A percentile compares a stretch with the other conserved stretches of the same genome.
Evolutionary conservation across 2,888 invertebrate species (phyloP).

Genomic region (Drosophila quinaria): DNA sequence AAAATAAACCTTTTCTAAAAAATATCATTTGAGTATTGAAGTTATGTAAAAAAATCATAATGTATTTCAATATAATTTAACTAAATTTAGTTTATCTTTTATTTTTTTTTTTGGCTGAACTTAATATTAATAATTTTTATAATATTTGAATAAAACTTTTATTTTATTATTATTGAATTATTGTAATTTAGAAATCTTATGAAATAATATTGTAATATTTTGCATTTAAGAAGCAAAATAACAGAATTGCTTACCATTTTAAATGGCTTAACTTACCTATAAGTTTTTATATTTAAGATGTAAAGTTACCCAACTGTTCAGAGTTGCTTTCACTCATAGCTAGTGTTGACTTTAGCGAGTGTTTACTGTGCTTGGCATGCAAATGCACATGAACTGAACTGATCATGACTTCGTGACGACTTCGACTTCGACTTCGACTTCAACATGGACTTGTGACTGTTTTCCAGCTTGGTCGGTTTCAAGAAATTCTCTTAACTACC

Average conservation of each 20-base stretch:
- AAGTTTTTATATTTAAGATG: not conserved
- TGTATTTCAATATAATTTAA: too few species aligned
- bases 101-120: not conserved
- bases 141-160: too few species aligned
- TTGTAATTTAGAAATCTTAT: too few species aligned
- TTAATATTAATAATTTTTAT: too few species aligned
- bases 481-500: slow-evolving; percentile 13
- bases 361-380: slow-evolving; percentile 41
- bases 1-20: too few species aligned
- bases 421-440: slow-evolving; percentile 61
- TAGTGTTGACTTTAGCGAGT: slow-evolving; percentile 1
- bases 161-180: too few species aligned
- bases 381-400: slow-evolving; percentile 55
- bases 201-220: too few species aligned
- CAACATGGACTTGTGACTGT: slow-evolving; percentile 43
- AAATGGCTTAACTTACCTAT: too few species aligned
- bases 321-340: not conserved
- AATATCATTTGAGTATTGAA: too few species aligned
- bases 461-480: not conserved
- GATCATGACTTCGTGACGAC: slow-evolving; percentile 62
- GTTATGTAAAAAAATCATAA: too few species aligned
- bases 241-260: too few species aligned
- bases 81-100: not conserved
- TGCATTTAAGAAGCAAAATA: too few species aligned
- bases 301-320: not conserved